These are phyloP conservation scores for Troides helena DNA, from an alignment of 2,888 invertebrate genomes.

Conservation along the genomic window DNA sequence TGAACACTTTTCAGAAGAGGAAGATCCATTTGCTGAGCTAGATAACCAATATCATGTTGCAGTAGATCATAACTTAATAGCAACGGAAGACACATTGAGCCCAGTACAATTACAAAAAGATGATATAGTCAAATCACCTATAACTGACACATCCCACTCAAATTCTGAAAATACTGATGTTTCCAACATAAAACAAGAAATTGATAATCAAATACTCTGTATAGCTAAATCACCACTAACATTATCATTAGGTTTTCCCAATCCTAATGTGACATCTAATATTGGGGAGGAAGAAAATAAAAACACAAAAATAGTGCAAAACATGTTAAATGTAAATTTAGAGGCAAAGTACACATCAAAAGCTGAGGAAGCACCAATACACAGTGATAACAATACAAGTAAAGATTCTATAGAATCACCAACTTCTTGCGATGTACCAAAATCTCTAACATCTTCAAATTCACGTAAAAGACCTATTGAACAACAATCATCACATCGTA, in stretches of 20 bases:
- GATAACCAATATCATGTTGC: conserved; percentile 74
- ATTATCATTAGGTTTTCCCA: conserved; percentile 32
- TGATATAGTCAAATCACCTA: conserved; percentile 34
- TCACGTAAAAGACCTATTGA: conserved; percentile 66
- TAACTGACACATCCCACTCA: conserved; percentile 28
- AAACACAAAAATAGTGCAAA: conserved; percentile 31
- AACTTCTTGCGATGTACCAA: conserved; percentile 36
- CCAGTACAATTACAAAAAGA: conserved; percentile 32
- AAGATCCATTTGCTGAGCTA: conserved; percentile 68
- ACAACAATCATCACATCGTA: conserved; percentile 68
- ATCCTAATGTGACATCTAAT: conserved; percentile 24
- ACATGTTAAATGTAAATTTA: conserved; percentile 26
- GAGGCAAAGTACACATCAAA: conserved; percentile 34
- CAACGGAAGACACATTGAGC: conserved; percentile 48
- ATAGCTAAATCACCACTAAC: conserved; percentile 45
- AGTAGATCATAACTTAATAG: conserved; percentile 69
- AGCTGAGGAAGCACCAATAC: conserved; percentile 37
- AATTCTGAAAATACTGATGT: conserved; percentile 22
- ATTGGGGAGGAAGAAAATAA: conserved; percentile 25
- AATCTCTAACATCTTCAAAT: conserved; percentile 44
- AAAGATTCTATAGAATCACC: conserved; percentile 42
- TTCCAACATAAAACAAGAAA: conserved; percentile 42
- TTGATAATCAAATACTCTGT: conserved; percentile 43
- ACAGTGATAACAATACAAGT: conserved; percentile 37
- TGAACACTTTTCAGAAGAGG: conserved; percentile 56